Evolutionary conservation across 2,113 vertebrate species (phyloP).

Genomic region (Pelecanoides urinatrix): DNA sequence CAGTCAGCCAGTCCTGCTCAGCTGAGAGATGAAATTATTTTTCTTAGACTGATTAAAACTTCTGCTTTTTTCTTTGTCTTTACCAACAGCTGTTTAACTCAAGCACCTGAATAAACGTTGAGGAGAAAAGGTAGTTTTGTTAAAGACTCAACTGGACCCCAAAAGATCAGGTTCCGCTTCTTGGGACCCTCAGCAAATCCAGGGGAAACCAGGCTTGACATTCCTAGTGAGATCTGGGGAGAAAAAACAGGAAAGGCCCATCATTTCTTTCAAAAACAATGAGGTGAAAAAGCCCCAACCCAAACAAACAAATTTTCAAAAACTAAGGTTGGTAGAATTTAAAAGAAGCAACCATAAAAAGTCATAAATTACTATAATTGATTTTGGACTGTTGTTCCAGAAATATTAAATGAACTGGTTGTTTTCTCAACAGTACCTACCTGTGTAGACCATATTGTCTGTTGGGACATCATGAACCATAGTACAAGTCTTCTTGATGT

Average conservation of each 20-base stretch:
- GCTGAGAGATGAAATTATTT: conserved; percentile 6
- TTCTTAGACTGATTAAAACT: not conserved
- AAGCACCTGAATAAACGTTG: conserved; percentile 31
- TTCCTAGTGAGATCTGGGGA: not conserved
- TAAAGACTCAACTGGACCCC: not conserved
- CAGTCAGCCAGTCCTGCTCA: not conserved
- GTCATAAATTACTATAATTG: not conserved
- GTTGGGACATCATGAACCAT: fast-evolving
- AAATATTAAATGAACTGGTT: not conserved
- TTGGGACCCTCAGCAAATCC: not conserved
- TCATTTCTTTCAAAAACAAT: not conserved
- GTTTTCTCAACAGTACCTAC: not conserved
- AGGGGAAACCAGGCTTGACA: not conserved
- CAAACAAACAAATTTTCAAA: not conserved
- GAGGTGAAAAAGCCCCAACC: not conserved
- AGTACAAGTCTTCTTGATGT: not conserved
- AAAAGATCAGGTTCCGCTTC: not conserved
- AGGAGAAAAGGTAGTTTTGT: conserved; percentile 6
- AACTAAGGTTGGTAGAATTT: not conserved
- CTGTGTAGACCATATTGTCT: not conserved
- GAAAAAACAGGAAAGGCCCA: not conserved
- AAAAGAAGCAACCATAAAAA: not conserved
- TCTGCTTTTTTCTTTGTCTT: conserved; percentile 4
- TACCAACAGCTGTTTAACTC: not conserved
- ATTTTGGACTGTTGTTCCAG: not conserved